Percentiles rank a stretch among this genome's conserved stretches.
Evolutionary conservation across 2,797 vertebrate species (phyloP).

Genomic region (Dromococcyx pavoninus): DNA sequence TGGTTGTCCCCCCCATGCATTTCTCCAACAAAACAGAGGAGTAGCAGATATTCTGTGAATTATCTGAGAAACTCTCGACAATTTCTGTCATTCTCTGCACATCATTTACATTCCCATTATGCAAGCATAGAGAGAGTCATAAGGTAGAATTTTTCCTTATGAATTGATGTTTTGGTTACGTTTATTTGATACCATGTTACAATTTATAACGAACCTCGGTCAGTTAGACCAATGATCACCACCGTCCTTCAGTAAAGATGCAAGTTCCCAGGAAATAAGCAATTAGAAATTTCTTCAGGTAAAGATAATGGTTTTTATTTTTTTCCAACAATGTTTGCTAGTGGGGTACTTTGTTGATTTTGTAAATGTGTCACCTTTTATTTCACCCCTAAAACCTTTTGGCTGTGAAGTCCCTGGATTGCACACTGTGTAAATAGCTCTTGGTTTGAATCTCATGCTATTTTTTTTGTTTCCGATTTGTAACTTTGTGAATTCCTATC

Average conservation of each 20-base stretch:
- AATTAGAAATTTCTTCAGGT: neutral
- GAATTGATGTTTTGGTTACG: neutral
- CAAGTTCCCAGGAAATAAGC: neutral
- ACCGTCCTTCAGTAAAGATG: neutral
- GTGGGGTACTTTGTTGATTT: neutral
- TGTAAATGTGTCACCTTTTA: neutral
- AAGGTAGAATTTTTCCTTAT: neutral
- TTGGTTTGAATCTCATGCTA: neutral
- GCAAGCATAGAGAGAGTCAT: neutral
- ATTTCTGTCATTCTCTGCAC: neutral
- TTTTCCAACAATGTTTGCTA: neutral
- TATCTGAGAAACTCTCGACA: neutral
- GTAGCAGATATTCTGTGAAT: neutral
- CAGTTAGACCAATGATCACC: neutral
- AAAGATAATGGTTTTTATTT: neutral
- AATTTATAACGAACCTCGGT: neutral
- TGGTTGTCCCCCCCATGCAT: neutral
- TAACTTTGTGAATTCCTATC: neutral
- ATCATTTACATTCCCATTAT: neutral
- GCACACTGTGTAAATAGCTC: no score
- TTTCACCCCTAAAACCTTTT: neutral
- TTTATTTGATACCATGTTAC: neutral
- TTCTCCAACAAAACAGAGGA: neutral
- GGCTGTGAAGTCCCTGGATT: neutral
- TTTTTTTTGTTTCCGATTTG: neutral